Evolutionary conservation across 2,888 invertebrate genomes (phyloP).

Genomic region (Aporophyla nigra): DNA sequence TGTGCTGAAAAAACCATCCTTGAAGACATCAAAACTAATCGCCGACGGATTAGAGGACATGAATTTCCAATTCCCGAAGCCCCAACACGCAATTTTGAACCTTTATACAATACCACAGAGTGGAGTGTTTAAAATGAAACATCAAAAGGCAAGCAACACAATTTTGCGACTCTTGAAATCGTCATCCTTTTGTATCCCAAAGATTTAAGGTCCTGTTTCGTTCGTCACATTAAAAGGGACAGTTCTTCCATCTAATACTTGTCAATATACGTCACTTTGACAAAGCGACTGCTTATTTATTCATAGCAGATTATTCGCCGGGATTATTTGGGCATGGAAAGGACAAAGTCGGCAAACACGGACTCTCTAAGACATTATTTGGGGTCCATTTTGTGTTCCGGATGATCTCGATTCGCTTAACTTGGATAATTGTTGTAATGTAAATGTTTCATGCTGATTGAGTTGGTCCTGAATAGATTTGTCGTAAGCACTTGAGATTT

Average conservation of each 20-base stretch:
- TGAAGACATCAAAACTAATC: constrained; percentile 88
- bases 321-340: constrained; percentile 83
- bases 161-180: constrained; percentile 42
- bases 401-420: constrained; percentile 84
- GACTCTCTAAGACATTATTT: constrained; percentile 83
- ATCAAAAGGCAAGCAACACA: background rate
- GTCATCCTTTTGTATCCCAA: constrained; percentile 5
- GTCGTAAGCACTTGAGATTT: constrained; percentile 79
- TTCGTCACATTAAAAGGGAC: constrained; percentile 27
- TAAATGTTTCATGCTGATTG: constrained; percentile 83
- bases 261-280: constrained; percentile 88
- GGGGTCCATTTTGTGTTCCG: constrained; percentile 75
- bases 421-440: constrained; percentile 77
- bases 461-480: constrained; percentile 70
- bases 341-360: constrained; percentile 82
- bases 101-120: constrained; percentile 1
- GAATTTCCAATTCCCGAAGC: constrained; percentile 48
- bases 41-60: constrained; percentile 86
- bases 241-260: constrained; percentile 74
- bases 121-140: constrained; percentile 10
- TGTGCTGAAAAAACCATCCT: constrained; percentile 82
- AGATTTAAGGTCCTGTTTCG: constrained; percentile 46
- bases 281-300: constrained; percentile 88
- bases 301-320: constrained; percentile 87
- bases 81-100: constrained; percentile 35